A percentile compares a stretch with the other conserved stretches of the same genome.
phyloP scores from a whole-genome alignment of 2,797 vertebrate genomes.

The Anomalospiza imberbis region DNA sequence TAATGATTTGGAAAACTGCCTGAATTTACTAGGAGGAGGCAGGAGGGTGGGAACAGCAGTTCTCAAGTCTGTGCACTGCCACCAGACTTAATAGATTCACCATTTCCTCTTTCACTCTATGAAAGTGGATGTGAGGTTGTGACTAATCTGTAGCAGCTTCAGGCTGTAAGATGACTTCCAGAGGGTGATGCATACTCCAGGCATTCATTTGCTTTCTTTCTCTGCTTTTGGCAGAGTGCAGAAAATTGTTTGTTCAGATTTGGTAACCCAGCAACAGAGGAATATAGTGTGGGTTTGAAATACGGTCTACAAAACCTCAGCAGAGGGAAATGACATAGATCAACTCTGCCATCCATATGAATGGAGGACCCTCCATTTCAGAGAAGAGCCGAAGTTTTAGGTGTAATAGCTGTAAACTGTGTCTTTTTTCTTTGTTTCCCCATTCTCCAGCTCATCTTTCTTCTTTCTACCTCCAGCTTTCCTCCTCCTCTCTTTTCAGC shows the following conservation, averaged over 20 bases:
- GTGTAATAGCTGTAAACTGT: neutral
- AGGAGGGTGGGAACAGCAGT: neutral
- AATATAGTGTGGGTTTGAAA: slow-evolving; percentile 47
- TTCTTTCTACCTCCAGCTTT: neutral
- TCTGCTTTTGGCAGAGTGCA: slow-evolving; percentile 37
- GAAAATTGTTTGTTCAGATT: slow-evolving; percentile 61
- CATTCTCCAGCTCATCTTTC: neutral
- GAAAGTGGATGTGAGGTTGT: slow-evolving; percentile 14
- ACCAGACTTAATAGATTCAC: neutral
- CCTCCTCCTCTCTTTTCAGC: neutral
- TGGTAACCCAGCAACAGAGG: slow-evolving; percentile 61
- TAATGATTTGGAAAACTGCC: neutral
- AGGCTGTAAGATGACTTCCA: slow-evolving; percentile 46
- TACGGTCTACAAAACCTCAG: slow-evolving; percentile 36
- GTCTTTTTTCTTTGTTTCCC: neutral
- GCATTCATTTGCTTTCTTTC: slow-evolving; percentile 59
- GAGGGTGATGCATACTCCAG: slow-evolving; percentile 64
- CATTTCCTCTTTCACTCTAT: slow-evolving; percentile 24
- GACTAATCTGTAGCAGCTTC: slow-evolving; percentile 40
- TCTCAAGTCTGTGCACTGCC: neutral
- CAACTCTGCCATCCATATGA: neutral
- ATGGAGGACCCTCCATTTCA: neutral
- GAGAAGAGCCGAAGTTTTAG: neutral
- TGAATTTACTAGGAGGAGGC: neutral
- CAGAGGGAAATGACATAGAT: slow-evolving; percentile 18